A percentile compares a stretch with the other conserved stretches of the same genome.
phyloP scores from a whole-genome alignment of 92 coral and sea anemone species.

The Parazoanthus darwini region DNA sequence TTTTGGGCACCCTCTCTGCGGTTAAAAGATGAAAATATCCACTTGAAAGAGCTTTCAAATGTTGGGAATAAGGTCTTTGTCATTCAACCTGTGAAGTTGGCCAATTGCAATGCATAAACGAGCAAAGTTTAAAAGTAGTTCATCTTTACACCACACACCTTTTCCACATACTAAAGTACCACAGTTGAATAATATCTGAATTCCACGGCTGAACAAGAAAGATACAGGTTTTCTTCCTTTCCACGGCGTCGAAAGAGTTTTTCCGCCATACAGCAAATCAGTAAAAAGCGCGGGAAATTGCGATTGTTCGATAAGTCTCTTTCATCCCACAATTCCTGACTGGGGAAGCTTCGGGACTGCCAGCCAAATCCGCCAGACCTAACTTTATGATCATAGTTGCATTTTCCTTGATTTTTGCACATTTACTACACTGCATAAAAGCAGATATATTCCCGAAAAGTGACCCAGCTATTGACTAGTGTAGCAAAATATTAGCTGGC shows the following conservation, averaged over 20 bases:
- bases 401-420: too few relatives aligned
- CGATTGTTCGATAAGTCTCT: too few relatives aligned
- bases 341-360: background rate
- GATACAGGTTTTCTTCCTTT: background rate
- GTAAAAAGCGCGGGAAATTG: slow-evolving; percentile 1
- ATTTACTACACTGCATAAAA: background rate
- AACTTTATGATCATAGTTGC: background rate
- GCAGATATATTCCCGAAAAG: background rate
- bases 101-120: background rate
- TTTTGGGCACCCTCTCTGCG: background rate
- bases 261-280: background rate
- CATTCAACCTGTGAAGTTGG: background rate
- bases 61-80: background rate
- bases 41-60: too few relatives aligned
- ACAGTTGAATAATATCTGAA: background rate
- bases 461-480: background rate
- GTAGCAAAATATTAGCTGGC: background rate
- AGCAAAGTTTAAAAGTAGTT: background rate
- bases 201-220: background rate
- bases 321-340: too few relatives aligned
- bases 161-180: background rate
- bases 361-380: background rate
- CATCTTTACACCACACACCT: background rate
- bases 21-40: background rate
- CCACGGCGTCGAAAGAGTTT: background rate